A percentile compares a stretch with the other conserved stretches of the same genome.
Conservation (phyloP, 1,140 invertebrate genomes). For the Trichonephila clavata region DNA sequence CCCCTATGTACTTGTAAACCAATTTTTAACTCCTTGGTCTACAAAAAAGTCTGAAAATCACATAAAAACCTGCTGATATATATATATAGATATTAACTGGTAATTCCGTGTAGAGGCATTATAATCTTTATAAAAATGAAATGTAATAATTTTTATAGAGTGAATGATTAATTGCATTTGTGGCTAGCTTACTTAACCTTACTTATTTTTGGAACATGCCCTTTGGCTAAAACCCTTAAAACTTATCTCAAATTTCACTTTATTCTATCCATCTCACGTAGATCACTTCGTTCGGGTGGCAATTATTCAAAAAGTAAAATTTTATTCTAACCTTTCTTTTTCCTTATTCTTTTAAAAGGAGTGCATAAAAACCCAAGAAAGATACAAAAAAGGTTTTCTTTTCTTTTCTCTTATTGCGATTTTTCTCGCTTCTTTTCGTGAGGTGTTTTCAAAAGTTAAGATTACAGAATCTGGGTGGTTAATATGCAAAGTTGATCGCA, state of each 20-base stretch:
- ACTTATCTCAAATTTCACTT: background rate
- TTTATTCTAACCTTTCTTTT: background rate
- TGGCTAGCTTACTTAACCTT: background rate
- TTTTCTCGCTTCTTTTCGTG: conserved; percentile 1
- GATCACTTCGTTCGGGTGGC: background rate
- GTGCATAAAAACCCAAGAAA: too few species aligned
- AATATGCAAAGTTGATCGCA: conserved; percentile 11
- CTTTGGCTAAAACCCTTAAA: background rate
- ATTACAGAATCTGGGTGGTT: conserved; percentile 4
- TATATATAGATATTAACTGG: too few species aligned
- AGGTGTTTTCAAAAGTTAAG: conserved; percentile 14
- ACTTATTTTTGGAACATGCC: background rate
- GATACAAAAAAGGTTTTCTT: too few species aligned
- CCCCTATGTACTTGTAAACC: too few species aligned
- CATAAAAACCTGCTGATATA: too few species aligned
- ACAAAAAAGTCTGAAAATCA: too few species aligned
- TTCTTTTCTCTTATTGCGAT: conserved; percentile 4
- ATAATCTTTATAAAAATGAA: too few species aligned
- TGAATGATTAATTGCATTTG: too few species aligned
- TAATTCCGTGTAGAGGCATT: too few species aligned
- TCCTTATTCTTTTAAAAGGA: background rate
- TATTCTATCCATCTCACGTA: background rate
- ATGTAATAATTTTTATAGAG: too few species aligned
- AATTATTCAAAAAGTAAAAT: background rate
- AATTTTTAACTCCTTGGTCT: too few species aligned